Conservation (phyloP, 2,888 invertebrate species). For the Tipula lateralis region DNA sequence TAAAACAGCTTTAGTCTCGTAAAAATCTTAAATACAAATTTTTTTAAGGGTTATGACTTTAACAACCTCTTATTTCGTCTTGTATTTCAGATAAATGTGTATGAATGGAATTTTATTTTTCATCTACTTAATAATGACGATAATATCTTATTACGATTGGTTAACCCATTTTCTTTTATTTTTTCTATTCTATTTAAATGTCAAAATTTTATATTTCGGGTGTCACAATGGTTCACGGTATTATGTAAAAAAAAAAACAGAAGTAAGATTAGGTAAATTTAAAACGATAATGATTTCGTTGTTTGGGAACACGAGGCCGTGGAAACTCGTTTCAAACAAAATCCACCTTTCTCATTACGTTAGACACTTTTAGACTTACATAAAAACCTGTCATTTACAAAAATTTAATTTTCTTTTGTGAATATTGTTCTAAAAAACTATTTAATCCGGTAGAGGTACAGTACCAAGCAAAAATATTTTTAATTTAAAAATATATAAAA, state of each 20-base stretch:
- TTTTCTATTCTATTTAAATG: background rate
- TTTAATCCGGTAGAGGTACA: background rate
- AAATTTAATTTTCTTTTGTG: background rate
- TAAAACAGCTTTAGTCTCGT: slow-evolving; percentile 24
- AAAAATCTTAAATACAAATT: background rate
- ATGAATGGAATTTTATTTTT: background rate
- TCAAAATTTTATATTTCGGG: background rate
- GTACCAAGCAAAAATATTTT: background rate
- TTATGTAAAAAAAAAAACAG: background rate
- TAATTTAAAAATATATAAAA: background rate
- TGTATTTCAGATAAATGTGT: background rate
- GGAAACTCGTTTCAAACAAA: background rate
- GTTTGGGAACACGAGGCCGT: background rate
- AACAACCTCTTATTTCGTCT: background rate
- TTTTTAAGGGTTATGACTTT: background rate
- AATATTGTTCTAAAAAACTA: background rate
- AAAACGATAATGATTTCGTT: background rate
- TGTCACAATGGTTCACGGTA: background rate
- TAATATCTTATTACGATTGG: slow-evolving; percentile 11
- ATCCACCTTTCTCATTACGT: background rate
- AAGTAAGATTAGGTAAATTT: background rate
- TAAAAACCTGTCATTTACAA: background rate
- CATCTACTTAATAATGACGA: background rate
- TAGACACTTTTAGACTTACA: too few relatives aligned
- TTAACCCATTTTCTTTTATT: background rate